Conservation (phyloP, 1,140 invertebrate species). For the Plutomurus gul region DNA sequence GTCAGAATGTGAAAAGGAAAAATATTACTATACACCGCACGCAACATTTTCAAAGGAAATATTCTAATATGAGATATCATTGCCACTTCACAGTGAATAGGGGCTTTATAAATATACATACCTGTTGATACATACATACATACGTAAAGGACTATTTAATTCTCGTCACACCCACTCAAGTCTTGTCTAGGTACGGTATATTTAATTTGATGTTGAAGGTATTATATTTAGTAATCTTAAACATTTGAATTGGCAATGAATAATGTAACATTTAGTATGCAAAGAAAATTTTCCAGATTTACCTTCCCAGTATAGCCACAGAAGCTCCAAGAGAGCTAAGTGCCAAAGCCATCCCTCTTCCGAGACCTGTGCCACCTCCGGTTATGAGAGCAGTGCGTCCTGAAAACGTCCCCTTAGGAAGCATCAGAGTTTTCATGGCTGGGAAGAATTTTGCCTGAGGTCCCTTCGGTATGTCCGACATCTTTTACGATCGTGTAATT, state of each 20-base stretch:
- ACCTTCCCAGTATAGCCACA: slow-evolving; percentile 62
- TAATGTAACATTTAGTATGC: neutral
- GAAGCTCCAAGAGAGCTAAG: slow-evolving; percentile 63
- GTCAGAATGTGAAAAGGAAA: no score
- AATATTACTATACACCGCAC: no score
- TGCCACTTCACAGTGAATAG: no score
- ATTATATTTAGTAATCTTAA: neutral
- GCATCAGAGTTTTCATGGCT: slow-evolving; percentile 56
- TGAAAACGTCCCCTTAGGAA: slow-evolving; percentile 57
- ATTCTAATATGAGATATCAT: no score
- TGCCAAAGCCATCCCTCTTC: slow-evolving; percentile 61
- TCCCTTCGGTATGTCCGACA: neutral
- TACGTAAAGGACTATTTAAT: no score
- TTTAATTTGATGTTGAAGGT: no score
- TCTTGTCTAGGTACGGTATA: no score
- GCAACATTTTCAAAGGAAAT: no score
- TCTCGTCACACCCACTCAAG: no score
- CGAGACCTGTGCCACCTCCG: slow-evolving; percentile 56
- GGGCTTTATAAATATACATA: no score
- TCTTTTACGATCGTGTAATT: neutral
- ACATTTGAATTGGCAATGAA: neutral
- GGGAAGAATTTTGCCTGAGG: slow-evolving; percentile 56
- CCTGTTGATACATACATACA: no score
- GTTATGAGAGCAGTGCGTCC: slow-evolving; percentile 64
- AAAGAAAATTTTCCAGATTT: neutral